Percentiles rank a stretch among this genome's conserved stretches.
Conservation (phyloP, 92 coral and sea anemone genomes). For the Blastomussa wellsi region DNA sequence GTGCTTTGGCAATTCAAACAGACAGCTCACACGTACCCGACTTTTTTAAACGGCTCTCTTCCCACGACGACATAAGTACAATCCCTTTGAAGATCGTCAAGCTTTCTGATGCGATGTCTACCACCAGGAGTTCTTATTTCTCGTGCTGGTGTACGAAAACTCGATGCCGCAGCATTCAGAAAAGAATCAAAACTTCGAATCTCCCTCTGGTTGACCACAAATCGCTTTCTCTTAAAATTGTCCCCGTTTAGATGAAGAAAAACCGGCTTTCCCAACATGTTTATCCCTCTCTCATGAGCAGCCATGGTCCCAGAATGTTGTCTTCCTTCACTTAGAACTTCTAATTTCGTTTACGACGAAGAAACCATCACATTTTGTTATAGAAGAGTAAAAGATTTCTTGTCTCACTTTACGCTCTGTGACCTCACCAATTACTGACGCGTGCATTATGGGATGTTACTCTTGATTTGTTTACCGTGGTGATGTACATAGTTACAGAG, state of each 20-base stretch:
- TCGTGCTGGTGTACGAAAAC: constrained; percentile 74
- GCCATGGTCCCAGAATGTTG: constrained; percentile 14
- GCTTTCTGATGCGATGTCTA: constrained; percentile 67
- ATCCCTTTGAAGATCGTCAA: constrained; percentile 71
- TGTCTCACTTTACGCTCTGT: not conserved
- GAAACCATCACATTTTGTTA: constrained; percentile 3
- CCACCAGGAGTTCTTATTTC: constrained; percentile 81
- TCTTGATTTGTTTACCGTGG: constrained; percentile 44
- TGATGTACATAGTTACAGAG: constrained; percentile 44
- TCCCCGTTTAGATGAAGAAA: constrained; percentile 76
- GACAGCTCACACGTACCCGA: constrained; percentile 40
- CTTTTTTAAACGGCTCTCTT: constrained; percentile 54
- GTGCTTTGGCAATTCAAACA: constrained; percentile 36
- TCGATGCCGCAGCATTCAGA: constrained; percentile 56
- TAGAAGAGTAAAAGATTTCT: not conserved
- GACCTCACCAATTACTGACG: constrained; percentile 13
- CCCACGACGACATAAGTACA: constrained; percentile 85
- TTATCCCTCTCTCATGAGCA: constrained; percentile 29
- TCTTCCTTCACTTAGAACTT: constrained; percentile 8
- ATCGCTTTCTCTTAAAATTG: constrained; percentile 58
- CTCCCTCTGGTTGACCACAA: constrained; percentile 81
- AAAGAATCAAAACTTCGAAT: constrained; percentile 77
- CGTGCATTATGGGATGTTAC: constrained; percentile 41
- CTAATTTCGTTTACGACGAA: constrained; percentile 7
- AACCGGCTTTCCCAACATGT: constrained; percentile 37